Conservation (phyloP, 2,113 vertebrate species). For the Pica pica region DNA sequence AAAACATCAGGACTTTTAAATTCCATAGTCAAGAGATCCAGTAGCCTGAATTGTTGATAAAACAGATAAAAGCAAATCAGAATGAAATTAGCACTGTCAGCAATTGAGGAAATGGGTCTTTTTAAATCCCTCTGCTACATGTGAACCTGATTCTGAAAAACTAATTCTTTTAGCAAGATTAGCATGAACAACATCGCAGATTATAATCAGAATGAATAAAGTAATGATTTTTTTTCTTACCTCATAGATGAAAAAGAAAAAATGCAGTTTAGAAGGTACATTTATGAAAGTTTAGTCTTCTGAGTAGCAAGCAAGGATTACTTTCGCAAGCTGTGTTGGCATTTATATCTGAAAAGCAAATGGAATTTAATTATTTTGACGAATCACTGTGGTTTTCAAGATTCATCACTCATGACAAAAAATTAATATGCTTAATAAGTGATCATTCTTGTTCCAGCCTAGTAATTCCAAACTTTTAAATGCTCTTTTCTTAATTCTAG, state of each 20-base stretch:
- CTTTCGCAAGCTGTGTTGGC: background rate
- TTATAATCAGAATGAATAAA: background rate
- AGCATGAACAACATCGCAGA: background rate
- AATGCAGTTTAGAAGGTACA: background rate
- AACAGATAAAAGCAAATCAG: background rate
- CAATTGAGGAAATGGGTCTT: background rate
- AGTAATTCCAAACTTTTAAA: slow-evolving; percentile 7
- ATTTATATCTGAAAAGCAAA: slow-evolving; percentile 49
- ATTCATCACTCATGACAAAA: slow-evolving; percentile 35
- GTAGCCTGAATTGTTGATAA: background rate
- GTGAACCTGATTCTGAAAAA: background rate
- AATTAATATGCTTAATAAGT: slow-evolving; percentile 20
- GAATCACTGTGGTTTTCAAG: slow-evolving; percentile 27
- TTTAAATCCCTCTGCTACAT: background rate
- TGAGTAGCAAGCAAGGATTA: background rate
- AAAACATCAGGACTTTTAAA: background rate
- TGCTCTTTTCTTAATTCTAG: slow-evolving; percentile 6
- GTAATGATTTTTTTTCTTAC: background rate
- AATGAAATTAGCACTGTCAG: background rate
- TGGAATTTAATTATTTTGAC: slow-evolving; percentile 46
- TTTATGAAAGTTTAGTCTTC: background rate
- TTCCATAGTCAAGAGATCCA: background rate
- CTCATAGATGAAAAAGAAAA: background rate
- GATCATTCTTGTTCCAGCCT: slow-evolving; percentile 6
- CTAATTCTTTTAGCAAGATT: background rate